phyloP scores from a whole-genome alignment of 1,140 invertebrate species.

The Neodiprion virginianus region DNA sequence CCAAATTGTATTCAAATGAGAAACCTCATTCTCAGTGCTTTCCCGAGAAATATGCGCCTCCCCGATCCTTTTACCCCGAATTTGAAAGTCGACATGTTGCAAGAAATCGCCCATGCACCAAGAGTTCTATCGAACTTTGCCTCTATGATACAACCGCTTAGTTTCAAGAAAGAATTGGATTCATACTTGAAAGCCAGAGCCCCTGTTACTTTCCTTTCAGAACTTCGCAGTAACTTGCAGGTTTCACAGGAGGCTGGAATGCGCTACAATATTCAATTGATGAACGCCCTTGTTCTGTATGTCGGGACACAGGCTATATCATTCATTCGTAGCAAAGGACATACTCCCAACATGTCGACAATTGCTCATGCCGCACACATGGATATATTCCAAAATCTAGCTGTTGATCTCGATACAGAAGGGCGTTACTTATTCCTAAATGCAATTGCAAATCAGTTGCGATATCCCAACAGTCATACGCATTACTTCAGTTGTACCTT shows the following conservation, averaged over 20 bases:
- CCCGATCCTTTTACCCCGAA: constrained; percentile 99
- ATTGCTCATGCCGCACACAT: constrained; percentile 97
- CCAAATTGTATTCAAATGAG: constrained; percentile 99
- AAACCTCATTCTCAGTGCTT: constrained; percentile 97
- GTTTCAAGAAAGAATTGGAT: constrained; percentile 95
- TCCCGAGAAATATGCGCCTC: constrained; percentile 95
- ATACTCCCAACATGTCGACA: constrained; percentile 93
- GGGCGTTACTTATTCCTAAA: constrained; percentile 97
- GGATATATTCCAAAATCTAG: constrained; percentile 99
- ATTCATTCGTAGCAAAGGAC: constrained; percentile 84
- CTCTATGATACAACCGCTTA: constrained; percentile 83
- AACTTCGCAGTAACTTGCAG: constrained; percentile 90
- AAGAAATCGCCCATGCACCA: constrained; percentile 85
- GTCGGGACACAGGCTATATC: constrained; percentile 96
- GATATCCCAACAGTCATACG: constrained; percentile 99
- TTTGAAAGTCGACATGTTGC: constrained; percentile 93
- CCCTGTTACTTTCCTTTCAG: constrained; percentile 94
- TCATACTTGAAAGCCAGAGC: constrained; percentile 94
- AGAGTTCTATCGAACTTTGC: constrained; percentile 90
- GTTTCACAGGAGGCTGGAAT: constrained; percentile 85
- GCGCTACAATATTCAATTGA: constrained; percentile 93
- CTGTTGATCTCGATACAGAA: constrained; percentile 96
- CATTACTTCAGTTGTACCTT: constrained; percentile 99
- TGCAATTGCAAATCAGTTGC: constrained; percentile 96
- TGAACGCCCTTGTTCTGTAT: constrained; percentile 97